phyloP scores from a whole-genome alignment of 2,888 invertebrate genomes.

The Drosophila helvetica region DNA sequence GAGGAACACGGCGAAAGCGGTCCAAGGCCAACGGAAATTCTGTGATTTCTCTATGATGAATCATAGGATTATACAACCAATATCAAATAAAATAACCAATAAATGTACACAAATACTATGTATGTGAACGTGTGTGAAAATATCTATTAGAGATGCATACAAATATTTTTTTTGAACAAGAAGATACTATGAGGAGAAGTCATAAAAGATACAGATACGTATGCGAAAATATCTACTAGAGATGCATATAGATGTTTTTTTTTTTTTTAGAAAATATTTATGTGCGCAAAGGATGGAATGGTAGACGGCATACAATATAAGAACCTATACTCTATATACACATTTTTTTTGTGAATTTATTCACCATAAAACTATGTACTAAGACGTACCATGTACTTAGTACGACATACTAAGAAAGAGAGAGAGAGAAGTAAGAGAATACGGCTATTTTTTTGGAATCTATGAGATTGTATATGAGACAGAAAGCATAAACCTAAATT shows the following conservation, averaged over 20 bases:
- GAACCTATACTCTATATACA: not conserved
- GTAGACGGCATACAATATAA: not conserved
- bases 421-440: not conserved
- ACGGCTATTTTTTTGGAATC: not conserved
- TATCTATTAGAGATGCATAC: too few species aligned
- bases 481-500: not conserved
- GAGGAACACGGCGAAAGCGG: too few species aligned
- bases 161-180: too few species aligned
- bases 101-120: not conserved
- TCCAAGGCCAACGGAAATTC: not conserved
- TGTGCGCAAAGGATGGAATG: not conserved
- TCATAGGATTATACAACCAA: not conserved
- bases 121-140: not conserved
- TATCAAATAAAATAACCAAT: not conserved
- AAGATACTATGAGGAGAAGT: not conserved
- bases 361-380: not conserved
- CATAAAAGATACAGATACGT: not conserved
- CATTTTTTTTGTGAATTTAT: conserved; percentile 4
- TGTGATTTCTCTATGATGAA: not conserved
- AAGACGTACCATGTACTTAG: not conserved
- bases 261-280: not conserved
- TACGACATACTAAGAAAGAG: not conserved
- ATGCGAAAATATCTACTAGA: not conserved
- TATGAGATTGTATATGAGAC: not conserved
- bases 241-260: not conserved